phyloP scores from a whole-genome alignment of 2,797 vertebrate species.

The Limnodromus scolopaceus region DNA sequence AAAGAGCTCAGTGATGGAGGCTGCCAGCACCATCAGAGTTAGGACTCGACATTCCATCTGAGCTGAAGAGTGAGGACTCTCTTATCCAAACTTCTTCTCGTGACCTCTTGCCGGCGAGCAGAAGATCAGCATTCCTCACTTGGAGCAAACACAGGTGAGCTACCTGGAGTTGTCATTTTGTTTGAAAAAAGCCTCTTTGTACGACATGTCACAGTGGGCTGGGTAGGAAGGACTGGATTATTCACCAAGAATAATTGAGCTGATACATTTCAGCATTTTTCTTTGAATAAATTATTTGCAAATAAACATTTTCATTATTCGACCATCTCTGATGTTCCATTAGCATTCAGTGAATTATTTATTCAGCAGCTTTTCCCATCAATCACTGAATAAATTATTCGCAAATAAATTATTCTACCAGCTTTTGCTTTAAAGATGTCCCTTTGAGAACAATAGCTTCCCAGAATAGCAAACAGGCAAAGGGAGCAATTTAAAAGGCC shows the following conservation, averaged over 20 bases:
- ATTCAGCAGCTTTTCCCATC: slow-evolving; percentile 70
- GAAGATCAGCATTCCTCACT: background rate
- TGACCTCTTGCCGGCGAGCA: background rate
- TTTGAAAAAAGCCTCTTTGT: background rate
- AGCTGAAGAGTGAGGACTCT: background rate
- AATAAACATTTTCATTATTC: slow-evolving; percentile 74
- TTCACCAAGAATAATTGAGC: slow-evolving; percentile 38
- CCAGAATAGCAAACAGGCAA: slow-evolving; percentile 63
- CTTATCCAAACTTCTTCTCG: background rate
- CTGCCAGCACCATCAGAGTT: fast-evolving
- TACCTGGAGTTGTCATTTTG: background rate
- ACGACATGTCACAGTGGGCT: background rate
- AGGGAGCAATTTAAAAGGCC: slow-evolving; percentile 35
- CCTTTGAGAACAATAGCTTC: slow-evolving; percentile 69
- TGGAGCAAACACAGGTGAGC: background rate
- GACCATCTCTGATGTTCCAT: slow-evolving; percentile 68
- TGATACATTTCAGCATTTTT: slow-evolving; percentile 54
- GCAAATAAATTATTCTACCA: slow-evolving; percentile 66
- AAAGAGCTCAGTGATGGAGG: background rate
- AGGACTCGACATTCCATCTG: background rate
- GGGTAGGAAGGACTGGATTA: background rate
- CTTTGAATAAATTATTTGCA: slow-evolving; percentile 71
- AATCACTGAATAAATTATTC: slow-evolving; percentile 72
- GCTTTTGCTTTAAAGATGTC: slow-evolving; percentile 67
- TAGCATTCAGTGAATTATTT: slow-evolving; percentile 71